These are phyloP conservation scores for Phoeniculus purpureus DNA, from an alignment of 2,797 vertebrate genomes.

Conservation along the genomic window DNA sequence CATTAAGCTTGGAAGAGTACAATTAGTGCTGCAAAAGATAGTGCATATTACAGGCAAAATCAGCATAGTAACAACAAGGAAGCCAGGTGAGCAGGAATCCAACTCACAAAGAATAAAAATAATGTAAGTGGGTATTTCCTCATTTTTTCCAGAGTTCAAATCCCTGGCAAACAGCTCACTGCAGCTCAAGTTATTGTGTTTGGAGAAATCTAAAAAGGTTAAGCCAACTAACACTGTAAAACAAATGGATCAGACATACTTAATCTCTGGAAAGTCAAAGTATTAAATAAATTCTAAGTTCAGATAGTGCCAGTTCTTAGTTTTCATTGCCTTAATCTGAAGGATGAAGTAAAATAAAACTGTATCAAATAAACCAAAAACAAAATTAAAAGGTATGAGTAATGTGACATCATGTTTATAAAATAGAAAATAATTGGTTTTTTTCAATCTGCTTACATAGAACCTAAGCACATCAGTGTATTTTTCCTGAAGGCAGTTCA, in stretches of 20 bases:
- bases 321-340: conserved; percentile 55
- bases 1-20: neutral
- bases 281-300: conserved; percentile 63
- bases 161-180: conserved; percentile 10
- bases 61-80: neutral
- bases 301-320: neutral
- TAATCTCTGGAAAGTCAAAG: conserved; percentile 50
- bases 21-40: neutral
- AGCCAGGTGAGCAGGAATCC: neutral
- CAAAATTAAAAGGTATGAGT: conserved; percentile 15
- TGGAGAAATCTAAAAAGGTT: conserved; percentile 63
- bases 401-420: neutral
- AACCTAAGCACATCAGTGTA: neutral
- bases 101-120: conserved; percentile 7
- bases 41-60: neutral
- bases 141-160: conserved; percentile 8
- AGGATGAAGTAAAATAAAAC: conserved; percentile 58
- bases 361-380: neutral
- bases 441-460: neutral
- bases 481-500: conserved; percentile 13
- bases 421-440: conserved; percentile 38
- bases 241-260: conserved; percentile 49
- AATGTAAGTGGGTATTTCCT: neutral
- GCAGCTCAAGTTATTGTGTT: conserved; percentile 46
- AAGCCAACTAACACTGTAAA: conserved; percentile 62